Percentiles rank a stretch among this genome's conserved stretches.
Evolutionary conservation across 2,113 vertebrate species (phyloP).

Genomic region (Recurvirostra avosetta): DNA sequence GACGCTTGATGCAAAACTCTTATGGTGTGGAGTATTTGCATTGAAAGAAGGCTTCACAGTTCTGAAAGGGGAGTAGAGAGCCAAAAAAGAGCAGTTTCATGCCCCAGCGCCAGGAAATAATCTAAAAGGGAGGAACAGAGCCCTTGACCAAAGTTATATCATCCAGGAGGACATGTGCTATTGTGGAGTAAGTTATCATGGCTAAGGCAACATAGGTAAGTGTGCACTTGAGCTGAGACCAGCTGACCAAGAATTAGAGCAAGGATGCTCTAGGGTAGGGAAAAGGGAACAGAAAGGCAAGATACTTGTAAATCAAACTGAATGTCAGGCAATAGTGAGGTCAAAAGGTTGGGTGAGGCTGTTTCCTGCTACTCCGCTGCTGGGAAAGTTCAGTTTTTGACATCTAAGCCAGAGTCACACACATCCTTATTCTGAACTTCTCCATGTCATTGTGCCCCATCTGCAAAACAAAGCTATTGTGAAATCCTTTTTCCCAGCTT

Average conservation of each 20-base stretch:
- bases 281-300: neutral
- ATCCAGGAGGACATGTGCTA: neutral
- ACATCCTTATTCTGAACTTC: neutral
- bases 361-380: neutral
- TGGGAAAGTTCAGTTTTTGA: neutral
- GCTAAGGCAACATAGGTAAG: neutral
- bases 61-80: neutral
- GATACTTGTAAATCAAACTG: neutral
- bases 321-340: neutral
- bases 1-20: neutral
- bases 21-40: rapidly evolving
- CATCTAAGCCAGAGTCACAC: neutral
- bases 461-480: neutral
- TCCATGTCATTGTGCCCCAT: neutral
- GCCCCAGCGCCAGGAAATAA: neutral
- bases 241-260: neutral
- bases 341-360: neutral
- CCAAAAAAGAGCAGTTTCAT: neutral
- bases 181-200: neutral
- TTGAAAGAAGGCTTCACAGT: neutral
- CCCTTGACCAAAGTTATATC: neutral
- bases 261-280: neutral
- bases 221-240: neutral
- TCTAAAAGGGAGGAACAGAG: neutral
- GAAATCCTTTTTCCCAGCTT: neutral